Evolutionary conservation across 2,113 vertebrate genomes (phyloP), one percentile per base, ranked within the genome.

Genomic region (Phasianus colchicus): DNA sequence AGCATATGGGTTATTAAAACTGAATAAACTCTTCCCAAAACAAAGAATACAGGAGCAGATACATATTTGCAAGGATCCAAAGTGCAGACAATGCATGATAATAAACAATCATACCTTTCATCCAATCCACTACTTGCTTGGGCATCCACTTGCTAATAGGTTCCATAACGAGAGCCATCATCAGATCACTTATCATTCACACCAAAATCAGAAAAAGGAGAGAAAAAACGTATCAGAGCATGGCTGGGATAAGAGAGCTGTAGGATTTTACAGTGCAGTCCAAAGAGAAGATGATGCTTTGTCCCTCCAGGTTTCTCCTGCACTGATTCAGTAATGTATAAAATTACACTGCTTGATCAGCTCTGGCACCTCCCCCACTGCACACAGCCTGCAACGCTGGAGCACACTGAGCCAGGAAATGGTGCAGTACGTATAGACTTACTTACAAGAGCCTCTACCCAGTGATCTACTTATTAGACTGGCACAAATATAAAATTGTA

Each of bases 91-190:
- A 95, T 86, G 85, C 64, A 91, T 17, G 48, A 60, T 6, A 95
- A 86, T 90, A 96, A 97, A 96, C 22, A 90, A 83, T 86, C 96
- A 50, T 98, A 99, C 99, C 98, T 99, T 99, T 99, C 98, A 98
- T 99, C 98, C 98, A 99, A 97, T 98, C 98, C 97, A 98, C 97
- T 94, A 99, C 98, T 97, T 99, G 98, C 98, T 99, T 98, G 97
- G 98, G 98, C 95, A 98, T 98, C 98, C 98, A 98, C 98, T 99
- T 99, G 98, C 98, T 98, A 98, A 99, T 99, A 97, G 98, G 98
- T 98, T 99, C 98, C 98, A 98, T 99, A 96, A 99, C 98, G 97
- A 99, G 97, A 98, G 98, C 98, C 98, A 99, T 99, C 97, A 97
- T 97, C 96, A 93, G 96, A 98, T 98, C 97, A 98, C 98, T 97